Percentiles rank a stretch among this genome's conserved stretches.
phyloP scores from a whole-genome alignment of 2,113 vertebrate species.

The Lophochroa leadbeateri region DNA sequence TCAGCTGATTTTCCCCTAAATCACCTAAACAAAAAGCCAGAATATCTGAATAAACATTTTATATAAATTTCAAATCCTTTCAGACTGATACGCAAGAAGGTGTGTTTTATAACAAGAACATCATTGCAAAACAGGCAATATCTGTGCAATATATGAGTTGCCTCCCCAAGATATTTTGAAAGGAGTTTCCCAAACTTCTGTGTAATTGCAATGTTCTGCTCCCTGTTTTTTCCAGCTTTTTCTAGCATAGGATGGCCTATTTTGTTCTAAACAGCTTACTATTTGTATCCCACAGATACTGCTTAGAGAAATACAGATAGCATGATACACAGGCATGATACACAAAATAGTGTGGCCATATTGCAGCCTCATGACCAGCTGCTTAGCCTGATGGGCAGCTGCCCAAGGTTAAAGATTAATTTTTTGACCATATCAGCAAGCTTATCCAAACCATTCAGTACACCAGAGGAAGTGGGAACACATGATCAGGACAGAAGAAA shows the following conservation, averaged over 20 bases:
- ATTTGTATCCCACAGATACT: not conserved
- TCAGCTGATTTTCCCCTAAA: not conserved
- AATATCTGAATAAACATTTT: not conserved
- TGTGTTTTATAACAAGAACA: not conserved
- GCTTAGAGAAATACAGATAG: not conserved
- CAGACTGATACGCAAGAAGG: not conserved
- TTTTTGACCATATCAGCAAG: not conserved
- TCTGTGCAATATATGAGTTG: not conserved
- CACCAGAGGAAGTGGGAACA: not conserved
- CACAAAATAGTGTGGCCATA: not conserved
- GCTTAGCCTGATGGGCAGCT: not conserved
- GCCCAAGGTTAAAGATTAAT: not conserved
- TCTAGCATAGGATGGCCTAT: not conserved
- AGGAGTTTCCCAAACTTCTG: not conserved
- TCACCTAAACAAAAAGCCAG: not conserved
- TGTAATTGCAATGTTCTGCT: not conserved
- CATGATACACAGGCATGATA: not conserved
- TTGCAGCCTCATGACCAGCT: not conserved
- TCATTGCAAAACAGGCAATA: not conserved
- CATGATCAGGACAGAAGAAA: not conserved
- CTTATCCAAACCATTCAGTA: not conserved
- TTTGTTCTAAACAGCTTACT: not conserved
- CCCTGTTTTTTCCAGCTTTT: not conserved
- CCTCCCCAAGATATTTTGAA: not conserved
- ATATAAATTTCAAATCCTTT: not conserved